Base-by-base conservation (phyloP, 2,113 vertebrate species). In the Dasypus novemcinctus region DNA sequence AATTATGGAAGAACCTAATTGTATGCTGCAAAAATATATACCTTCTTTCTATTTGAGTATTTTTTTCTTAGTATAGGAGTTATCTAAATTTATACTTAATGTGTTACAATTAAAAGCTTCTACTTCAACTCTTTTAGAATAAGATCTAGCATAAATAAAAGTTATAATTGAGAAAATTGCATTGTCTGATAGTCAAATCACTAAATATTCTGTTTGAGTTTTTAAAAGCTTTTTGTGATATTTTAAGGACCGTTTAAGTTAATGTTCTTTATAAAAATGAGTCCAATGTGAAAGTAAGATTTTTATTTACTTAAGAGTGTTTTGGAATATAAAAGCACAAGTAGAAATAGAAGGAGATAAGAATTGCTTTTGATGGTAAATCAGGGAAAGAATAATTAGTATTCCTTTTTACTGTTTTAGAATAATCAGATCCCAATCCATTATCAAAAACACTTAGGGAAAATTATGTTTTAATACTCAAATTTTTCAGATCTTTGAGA, bases 221-320 rank as follows among this genome's bases (percentile, higher is more conserved):
- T 90, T 96, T 75, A 82, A 82, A 94, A 75, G 33, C 80, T 64
- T 74, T 90, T 87, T 93, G 31, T 92, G 80, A 57, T 87, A 69
- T 84, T 85, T 94, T 63, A 61, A 11, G 43, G 11, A 57, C 15
- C 90, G 1, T 18, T 95, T 91, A 87, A 91, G 33, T 74, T 61
- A 92, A 81, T 68, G 23, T 23, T 88, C 27, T 79, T 92, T 80
- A 61, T 76, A 6, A 54, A 72, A 96, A 79, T 80, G 18, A 90
- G 52, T 94, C 57, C 79, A 23, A 43, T 38, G 0, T 66, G 21
- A 85, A 96, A 94, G 27, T 71, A 92, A 18, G 41, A 33, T 82
- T 86, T 92, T 87, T 87, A 43, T 92, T 90, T 87, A 64, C 71
- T 87, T 90, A 75, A 75, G 31, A 36, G 17, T 87, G 17, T 85